These are phyloP conservation scores for Ptycholaimellus sp. DNA, from an alignment of 2,888 invertebrate genomes.

Conservation along the genomic window DNA sequence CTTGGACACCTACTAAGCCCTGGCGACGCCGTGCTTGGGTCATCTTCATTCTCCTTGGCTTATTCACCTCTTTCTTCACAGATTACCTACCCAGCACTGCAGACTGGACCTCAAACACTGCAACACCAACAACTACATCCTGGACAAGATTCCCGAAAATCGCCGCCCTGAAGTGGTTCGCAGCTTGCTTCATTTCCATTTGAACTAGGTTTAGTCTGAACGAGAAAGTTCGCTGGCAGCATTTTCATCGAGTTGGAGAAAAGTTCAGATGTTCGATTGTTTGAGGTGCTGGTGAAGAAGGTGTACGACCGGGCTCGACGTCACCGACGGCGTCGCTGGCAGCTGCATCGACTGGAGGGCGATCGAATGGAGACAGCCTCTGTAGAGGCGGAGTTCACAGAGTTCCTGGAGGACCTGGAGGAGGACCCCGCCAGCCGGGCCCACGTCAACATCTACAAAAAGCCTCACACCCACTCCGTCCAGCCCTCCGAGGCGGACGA, in stretches of 20 bases:
- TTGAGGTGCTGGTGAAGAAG: conserved; percentile 61
- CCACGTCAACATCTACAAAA: conserved; percentile 65
- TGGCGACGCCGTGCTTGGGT: conserved; percentile 72
- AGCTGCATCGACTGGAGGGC: conserved; percentile 54
- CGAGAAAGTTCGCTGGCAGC: too few relatives aligned
- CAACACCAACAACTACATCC: conserved; percentile 66
- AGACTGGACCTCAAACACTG: conserved; percentile 39
- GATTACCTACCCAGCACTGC: neutral
- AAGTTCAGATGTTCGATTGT: neutral
- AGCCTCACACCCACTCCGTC: conserved; percentile 8
- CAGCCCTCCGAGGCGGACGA: conserved; percentile 36
- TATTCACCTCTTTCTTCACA: conserved; percentile 1
- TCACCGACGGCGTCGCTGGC: conserved; percentile 57
- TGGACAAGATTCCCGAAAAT: conserved; percentile 47
- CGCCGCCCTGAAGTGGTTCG: conserved; percentile 53
- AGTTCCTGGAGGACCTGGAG: conserved; percentile 79
- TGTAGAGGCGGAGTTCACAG: conserved; percentile 22
- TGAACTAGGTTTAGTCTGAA: too few relatives aligned
- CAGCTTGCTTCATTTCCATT: conserved; percentile 2
- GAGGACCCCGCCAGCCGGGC: conserved; percentile 69
- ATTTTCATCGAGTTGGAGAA: neutral
- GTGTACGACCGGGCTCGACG: conserved; percentile 40
- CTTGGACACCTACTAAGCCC: conserved; percentile 70
- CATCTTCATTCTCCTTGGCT: neutral
- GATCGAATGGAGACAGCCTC: conserved; percentile 28